Conservation (phyloP, 2,113 vertebrate genomes). For the Passer domesticus region DNA sequence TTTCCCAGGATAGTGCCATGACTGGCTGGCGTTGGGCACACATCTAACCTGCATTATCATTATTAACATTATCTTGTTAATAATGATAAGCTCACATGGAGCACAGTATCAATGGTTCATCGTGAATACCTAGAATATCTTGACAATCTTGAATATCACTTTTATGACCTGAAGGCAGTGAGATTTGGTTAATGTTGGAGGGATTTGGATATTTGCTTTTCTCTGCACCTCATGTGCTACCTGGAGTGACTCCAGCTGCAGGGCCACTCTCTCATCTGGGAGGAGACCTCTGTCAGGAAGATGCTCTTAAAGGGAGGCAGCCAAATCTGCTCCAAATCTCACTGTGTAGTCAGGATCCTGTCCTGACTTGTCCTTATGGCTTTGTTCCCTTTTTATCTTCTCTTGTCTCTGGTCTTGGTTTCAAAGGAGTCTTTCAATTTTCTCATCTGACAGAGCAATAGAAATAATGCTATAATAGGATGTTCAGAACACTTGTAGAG, state of each 20-base stretch:
- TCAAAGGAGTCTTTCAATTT: neutral
- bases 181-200: neutral
- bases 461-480: neutral
- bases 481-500: neutral
- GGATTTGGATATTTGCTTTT: neutral
- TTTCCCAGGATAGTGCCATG: rapidly evolving
- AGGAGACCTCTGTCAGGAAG: neutral
- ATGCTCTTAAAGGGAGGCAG: neutral
- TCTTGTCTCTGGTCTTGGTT: neutral
- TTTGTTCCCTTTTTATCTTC: neutral
- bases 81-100: neutral
- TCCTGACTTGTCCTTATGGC: neutral
- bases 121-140: neutral
- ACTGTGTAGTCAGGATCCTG: neutral
- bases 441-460: neutral
- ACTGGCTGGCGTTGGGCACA: neutral
- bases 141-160: neutral
- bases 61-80: neutral
- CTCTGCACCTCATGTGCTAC: neutral
- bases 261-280: neutral
- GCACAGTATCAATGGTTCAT: neutral
- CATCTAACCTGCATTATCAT: neutral
- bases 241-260: neutral
- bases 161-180: neutral
- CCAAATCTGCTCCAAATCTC: neutral